A percentile compares a stretch with the other conserved stretches of the same genome.
Evolutionary conservation across 1,140 invertebrate genomes (phyloP).

Genomic region (Trachelipus rathkii): DNA sequence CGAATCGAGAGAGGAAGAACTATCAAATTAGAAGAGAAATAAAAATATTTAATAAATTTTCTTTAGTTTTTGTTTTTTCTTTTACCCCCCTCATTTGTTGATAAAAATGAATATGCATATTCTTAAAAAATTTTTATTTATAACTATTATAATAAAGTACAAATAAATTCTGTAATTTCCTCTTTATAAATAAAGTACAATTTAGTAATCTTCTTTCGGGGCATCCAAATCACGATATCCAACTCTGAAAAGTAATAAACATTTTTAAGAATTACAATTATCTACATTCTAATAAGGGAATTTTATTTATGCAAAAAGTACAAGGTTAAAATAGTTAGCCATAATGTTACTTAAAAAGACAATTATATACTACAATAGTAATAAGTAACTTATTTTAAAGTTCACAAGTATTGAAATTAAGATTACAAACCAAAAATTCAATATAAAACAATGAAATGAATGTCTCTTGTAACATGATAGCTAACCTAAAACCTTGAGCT

Average conservation of each 20-base stretch:
- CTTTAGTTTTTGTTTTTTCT: no score
- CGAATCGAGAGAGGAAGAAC: constrained; percentile 88
- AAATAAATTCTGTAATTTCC: background rate
- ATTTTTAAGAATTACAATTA: background rate
- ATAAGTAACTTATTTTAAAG: background rate
- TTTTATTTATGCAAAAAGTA: background rate
- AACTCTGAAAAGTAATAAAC: constrained; percentile 57
- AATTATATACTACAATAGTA: background rate
- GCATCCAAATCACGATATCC: constrained; percentile 89
- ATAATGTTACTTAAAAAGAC: constrained; percentile 10
- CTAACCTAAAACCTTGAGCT: constrained; percentile 36
- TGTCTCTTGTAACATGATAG: constrained; percentile 34
- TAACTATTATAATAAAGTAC: background rate
- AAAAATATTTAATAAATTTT: background rate
- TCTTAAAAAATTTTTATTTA: background rate
- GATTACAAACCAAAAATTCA: background rate
- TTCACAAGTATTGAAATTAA: background rate
- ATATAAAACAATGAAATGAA: constrained; percentile 25
- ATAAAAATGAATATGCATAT: background rate
- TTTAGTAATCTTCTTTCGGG: constrained; percentile 63
- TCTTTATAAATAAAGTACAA: background rate
- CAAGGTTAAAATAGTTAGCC: constrained; percentile 12
- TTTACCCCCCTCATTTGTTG: background rate
- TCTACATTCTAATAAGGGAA: background rate
- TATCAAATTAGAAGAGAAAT: constrained; percentile 62